These are phyloP conservation scores for Tapirus indicus DNA, from an alignment of 2,797 vertebrate genomes.

Conservation along the genomic window DNA sequence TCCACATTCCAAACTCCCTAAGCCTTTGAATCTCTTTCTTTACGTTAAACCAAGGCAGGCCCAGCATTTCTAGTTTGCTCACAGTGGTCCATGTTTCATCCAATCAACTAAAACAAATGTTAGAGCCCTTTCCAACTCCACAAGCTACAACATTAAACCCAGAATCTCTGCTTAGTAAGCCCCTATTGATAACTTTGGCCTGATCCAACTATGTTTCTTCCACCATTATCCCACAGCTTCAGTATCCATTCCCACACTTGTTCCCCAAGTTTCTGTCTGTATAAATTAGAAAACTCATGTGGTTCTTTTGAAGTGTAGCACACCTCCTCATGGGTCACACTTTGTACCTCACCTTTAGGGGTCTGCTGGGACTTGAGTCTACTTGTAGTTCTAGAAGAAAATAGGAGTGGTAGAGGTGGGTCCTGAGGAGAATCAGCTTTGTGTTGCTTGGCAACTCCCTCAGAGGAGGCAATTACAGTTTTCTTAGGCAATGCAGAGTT, in stretches of 20 bases:
- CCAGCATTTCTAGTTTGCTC: background rate
- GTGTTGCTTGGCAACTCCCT: background rate
- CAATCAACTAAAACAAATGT: background rate
- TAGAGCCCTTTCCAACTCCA: background rate
- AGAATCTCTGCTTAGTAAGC: background rate
- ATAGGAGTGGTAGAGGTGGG: background rate
- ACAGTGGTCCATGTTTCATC: background rate
- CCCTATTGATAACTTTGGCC: background rate
- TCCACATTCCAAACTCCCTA: background rate
- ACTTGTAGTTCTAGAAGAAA: background rate
- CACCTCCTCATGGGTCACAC: background rate
- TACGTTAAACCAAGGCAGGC: background rate
- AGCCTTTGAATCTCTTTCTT: background rate
- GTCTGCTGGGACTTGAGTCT: background rate
- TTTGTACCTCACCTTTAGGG: background rate
- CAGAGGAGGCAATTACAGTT: background rate
- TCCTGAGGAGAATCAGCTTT: background rate
- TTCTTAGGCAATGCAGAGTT: background rate
- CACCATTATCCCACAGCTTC: background rate
- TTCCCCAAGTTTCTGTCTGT: background rate
- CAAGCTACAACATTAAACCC: background rate
- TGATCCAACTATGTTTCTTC: background rate
- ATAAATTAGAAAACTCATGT: background rate
- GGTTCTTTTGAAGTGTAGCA: background rate
- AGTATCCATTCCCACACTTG: background rate